Percentiles rank a stretch among this genome's conserved stretches.
Evolutionary conservation across 2,888 invertebrate genomes (phyloP).

Genomic region (Encarsia formosa): DNA sequence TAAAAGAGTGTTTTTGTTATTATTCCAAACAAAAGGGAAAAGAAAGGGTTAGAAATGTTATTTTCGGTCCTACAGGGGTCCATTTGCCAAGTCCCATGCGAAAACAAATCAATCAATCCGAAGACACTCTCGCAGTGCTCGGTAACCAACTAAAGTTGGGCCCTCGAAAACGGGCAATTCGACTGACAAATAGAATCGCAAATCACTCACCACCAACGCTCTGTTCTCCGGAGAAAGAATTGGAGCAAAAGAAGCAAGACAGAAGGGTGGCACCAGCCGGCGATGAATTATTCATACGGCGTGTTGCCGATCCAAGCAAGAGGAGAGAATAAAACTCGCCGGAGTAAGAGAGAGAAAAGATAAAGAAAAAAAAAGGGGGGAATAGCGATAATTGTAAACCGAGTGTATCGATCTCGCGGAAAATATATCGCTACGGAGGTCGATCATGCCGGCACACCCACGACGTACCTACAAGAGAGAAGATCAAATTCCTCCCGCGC

Average conservation of each 20-base stretch:
- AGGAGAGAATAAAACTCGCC: constrained; percentile 9
- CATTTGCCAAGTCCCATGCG: too few relatives aligned
- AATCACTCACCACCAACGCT: constrained; percentile 23
- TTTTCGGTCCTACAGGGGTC: too few relatives aligned
- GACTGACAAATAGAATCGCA: constrained; percentile 33
- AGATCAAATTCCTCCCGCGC: constrained; percentile 11
- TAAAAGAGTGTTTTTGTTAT: too few relatives aligned
- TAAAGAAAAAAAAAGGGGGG: constrained; percentile 31
- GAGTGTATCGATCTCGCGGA: constrained; percentile 22
- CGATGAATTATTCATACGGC: constrained; percentile 25
- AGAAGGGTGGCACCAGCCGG: background rate
- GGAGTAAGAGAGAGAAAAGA: constrained; percentile 30
- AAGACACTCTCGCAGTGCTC: too few relatives aligned
- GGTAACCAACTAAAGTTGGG: too few relatives aligned
- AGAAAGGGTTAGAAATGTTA: too few relatives aligned
- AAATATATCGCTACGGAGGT: too few relatives aligned
- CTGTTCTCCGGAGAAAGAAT: background rate
- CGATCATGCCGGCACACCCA: background rate
- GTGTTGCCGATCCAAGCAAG: background rate
- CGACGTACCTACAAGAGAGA: background rate
- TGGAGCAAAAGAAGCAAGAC: background rate
- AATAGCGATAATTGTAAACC: constrained; percentile 21
- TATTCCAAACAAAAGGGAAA: too few relatives aligned
- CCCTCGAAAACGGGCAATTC: constrained; percentile 10
- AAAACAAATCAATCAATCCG: background rate